Evolutionary conservation across 2,888 invertebrate species (phyloP).

Genomic region (Drosophila monieri): DNA sequence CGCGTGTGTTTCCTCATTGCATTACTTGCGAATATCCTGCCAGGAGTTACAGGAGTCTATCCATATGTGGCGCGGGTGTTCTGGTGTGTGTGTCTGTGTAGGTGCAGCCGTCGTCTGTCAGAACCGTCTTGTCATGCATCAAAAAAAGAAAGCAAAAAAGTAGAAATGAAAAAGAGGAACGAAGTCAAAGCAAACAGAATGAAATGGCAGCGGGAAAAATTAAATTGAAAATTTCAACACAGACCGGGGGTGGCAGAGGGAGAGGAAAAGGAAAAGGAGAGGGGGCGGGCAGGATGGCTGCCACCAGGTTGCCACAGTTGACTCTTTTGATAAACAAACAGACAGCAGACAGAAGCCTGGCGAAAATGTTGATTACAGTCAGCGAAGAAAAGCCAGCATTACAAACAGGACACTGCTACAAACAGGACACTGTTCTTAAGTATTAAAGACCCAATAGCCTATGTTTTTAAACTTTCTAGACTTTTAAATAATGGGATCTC

Average conservation of each 20-base stretch:
- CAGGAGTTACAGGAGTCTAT: slow-evolving; percentile 17
- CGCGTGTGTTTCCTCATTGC: slow-evolving; percentile 56
- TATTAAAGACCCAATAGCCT: background rate
- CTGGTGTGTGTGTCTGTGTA: slow-evolving; percentile 49
- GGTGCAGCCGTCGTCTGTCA: slow-evolving; percentile 74
- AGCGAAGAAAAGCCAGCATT: slow-evolving; percentile 36
- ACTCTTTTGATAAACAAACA: slow-evolving; percentile 74
- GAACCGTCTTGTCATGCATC: slow-evolving; percentile 71
- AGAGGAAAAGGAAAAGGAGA: background rate
- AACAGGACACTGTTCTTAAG: background rate
- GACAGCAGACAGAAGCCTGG: slow-evolving; percentile 44
- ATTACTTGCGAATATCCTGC: slow-evolving; percentile 35
- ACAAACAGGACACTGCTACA: slow-evolving; percentile 16
- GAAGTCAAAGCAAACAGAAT: slow-evolving; percentile 75
- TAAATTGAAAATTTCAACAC: slow-evolving; percentile 79
- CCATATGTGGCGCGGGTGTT: slow-evolving; percentile 9
- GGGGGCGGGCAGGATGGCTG: slow-evolving; percentile 15
- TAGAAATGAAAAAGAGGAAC: slow-evolving; percentile 39
- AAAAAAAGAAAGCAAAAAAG: slow-evolving; percentile 47
- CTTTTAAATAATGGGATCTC: no score
- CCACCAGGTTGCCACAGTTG: slow-evolving; percentile 74
- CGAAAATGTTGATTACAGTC: slow-evolving; percentile 71
- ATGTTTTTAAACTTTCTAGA: background rate
- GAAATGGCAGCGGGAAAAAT: slow-evolving; percentile 73
- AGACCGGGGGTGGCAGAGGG: background rate